Evolutionary conservation across 2,888 invertebrate species (phyloP), one percentile per base, ranked within the genome.

Genomic region (Dasysyrphus albostriatus): DNA sequence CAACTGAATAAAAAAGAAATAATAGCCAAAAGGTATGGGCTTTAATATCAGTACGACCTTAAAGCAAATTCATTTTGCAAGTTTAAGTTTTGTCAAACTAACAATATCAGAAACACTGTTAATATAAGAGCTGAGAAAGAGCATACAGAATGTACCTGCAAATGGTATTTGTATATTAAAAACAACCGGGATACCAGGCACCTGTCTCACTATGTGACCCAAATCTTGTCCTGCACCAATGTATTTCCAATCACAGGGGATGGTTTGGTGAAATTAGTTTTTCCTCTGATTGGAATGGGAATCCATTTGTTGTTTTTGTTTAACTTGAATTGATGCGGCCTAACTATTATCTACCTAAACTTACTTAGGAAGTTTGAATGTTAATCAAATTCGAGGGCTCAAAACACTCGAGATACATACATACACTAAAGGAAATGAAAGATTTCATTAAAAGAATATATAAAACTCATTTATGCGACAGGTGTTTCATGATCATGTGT

Each of bases 401-500:
- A 9, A 16, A 32, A 47, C 10, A 47, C 47, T 12, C 10, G 5
- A 49, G 16, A 49, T 37, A 7, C n/a, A n/a, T n/a, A n/a, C n/a
- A n/a, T n/a, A n/a, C 32, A 49, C 61, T 49, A 32, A 24, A 24
- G 24, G 24, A 24, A 24, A n/a, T 34, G 42, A 61, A 42, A 39
- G 42, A 42, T 49, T 67, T 5, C 16, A 29, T 10, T 12, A 16
- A 63, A 44, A 29, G n/a, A 47, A 63, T 44, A 32, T 44, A 32
- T 42, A 42, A 63, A 42, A 44, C 39, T 67, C 47, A 70, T 39
- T 70, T 54, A 56, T 56, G 56, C 70, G 70, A 54, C 54, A 70
- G 56, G 70, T 56, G 56, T 44, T 56, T 29, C 51, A 56, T 56
- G 19, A 24, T 24, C 3, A 24, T 3, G 24, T 24, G 2, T 24